These are phyloP conservation scores for Drosophila leonis DNA, from an alignment of 2,888 invertebrate genomes.

Conservation along the genomic window DNA sequence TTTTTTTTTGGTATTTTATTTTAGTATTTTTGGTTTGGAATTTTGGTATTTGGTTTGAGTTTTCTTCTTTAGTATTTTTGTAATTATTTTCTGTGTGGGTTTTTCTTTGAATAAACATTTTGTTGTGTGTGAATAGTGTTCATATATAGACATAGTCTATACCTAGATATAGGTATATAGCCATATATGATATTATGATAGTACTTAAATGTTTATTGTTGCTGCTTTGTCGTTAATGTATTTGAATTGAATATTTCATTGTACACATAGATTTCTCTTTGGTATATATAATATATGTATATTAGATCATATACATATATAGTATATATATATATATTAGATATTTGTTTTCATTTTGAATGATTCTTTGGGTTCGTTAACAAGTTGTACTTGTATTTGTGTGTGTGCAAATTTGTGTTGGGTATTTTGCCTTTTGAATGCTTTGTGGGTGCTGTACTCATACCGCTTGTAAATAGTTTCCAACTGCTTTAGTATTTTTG, in stretches of 20 bases:
- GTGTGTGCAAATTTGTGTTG: conserved; percentile 3
- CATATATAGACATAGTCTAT: conserved; percentile 8
- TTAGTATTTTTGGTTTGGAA: conserved; percentile 26
- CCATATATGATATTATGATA: conserved; percentile 1
- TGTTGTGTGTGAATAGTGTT: conserved; percentile 27
- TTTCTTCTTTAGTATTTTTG: conserved; percentile 21
- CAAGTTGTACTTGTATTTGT: conserved; percentile 48
- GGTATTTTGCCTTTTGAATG: conserved; percentile 2
- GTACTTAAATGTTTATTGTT: conserved; percentile 39
- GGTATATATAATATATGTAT: conserved; percentile 13
- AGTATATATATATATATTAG: conserved; percentile 2
- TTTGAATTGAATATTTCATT: conserved; percentile 43
- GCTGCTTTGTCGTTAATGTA: conserved; percentile 36
- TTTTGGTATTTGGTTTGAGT: conserved; percentile 6
- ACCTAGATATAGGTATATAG: background rate
- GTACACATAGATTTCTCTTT: conserved; percentile 43
- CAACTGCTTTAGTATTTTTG: conserved; percentile 48
- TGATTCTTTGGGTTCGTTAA: conserved; percentile 53
- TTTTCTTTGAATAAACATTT: conserved; percentile 38
- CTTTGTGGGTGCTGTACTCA: conserved; percentile 25
- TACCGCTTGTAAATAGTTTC: conserved; percentile 58
- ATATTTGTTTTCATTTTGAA: conserved; percentile 44
- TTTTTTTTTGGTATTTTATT: conserved; percentile 36
- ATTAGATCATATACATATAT: conserved; percentile 13
- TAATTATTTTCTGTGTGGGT: conserved; percentile 7